Evolutionary conservation across 2,888 invertebrate species (phyloP), one percentile per base, ranked within the genome.

Genomic region (Sphinx pinastri): DNA sequence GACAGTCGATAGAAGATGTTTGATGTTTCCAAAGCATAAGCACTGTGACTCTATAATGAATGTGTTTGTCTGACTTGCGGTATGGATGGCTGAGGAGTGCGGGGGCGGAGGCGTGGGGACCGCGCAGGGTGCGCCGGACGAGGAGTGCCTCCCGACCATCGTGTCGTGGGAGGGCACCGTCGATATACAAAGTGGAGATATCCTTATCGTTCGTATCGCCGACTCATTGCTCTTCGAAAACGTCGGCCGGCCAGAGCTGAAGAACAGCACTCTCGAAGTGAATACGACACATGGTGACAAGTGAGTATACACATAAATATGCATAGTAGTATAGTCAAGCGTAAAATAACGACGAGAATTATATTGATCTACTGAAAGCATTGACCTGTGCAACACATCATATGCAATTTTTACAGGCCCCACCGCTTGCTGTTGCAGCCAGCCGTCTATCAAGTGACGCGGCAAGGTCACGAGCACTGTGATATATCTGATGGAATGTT

Each of bases 171-270:
- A 96, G 82, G 96, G 95, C 66, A 91, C 95, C 72, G 95, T 95
- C 52, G 96, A 96, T 88, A 96, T 96, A 77, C 96, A 96, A 88
- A 96, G 95, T 75, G 96, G 96, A 19, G 96, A 96, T 89, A 95
- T 96, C 77, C 95, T 96, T 77, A 94, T 96, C 84, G 96, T 96
- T 66, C 95, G 96, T 87, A 96, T 96, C 88, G 95, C 96, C 79
- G 96, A 96, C 87, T 92, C 95, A 70, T 88, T 94, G 79, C 91
- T 96, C 70, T 90, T 94, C 71, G 90, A 93, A 75, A 83, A 81
- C 74, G 81, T 84, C 73, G 81, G 79, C 68, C 83, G 81, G 66
- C 70, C 81, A 47, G 86, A 87, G 67, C 68, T 76, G 49, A 88
- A 83, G 77, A 91, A 91, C 77, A 76, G 75, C 75, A 86, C 88